phyloP scores from a whole-genome alignment of 2,888 invertebrate species.

The Drosophila imparisetae region DNA sequence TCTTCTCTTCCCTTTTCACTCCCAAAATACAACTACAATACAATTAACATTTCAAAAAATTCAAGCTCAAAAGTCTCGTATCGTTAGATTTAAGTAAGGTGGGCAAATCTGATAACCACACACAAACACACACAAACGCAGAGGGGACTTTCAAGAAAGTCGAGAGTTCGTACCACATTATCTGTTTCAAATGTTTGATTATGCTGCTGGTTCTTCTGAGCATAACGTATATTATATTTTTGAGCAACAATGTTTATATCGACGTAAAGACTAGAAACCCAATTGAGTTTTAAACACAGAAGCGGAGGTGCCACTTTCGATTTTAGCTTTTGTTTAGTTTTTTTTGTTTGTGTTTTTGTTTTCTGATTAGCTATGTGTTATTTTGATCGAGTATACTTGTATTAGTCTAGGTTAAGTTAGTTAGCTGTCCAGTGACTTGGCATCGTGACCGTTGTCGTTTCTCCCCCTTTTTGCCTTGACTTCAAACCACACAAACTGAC shows the following conservation, averaged over 20 bases:
- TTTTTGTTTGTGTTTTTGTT: neutral
- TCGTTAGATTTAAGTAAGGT: neutral
- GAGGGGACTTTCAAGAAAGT: neutral
- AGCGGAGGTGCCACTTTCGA: neutral
- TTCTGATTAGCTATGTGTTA: neutral
- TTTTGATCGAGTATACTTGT: neutral
- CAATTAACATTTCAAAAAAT: neutral
- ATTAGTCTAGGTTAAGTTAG: constrained; percentile 1
- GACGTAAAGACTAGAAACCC: constrained; percentile 15
- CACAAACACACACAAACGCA: constrained; percentile 7
- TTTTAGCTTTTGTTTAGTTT: neutral
- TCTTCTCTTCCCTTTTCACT: constrained; percentile 39
- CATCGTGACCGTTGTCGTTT: neutral
- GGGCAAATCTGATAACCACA: neutral
- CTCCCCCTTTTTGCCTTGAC: constrained; percentile 1
- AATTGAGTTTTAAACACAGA: constrained; percentile 32
- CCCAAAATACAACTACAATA: neutral
- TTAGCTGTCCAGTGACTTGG: neutral
- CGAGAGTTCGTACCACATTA: neutral
- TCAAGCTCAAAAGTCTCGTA: constrained; percentile 11
- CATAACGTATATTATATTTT: constrained; percentile 8
- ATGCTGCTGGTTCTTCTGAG: constrained; percentile 1
- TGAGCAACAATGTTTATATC: constrained; percentile 29
- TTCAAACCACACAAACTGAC: constrained; percentile 26
- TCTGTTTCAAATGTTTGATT: constrained; percentile 1